Conservation (phyloP, 2,113 vertebrate species). For the Lates calcarifer region DNA sequence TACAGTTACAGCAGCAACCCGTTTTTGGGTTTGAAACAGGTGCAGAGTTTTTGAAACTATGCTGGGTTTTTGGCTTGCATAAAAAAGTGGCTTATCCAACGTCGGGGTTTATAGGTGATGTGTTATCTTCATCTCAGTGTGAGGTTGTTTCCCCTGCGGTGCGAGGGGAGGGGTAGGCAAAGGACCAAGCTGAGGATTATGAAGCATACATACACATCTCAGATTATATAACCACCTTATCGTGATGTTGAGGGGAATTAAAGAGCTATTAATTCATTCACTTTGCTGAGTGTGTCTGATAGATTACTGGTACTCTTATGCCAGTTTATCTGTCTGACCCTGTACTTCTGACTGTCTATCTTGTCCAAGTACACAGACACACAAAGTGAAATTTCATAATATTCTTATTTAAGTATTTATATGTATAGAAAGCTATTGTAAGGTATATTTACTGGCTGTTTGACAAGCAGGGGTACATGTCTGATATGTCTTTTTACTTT, state of each 20-base stretch:
- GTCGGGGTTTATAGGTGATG: conserved; percentile 1
- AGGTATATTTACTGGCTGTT: too few species aligned
- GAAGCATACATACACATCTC: conserved; percentile 28
- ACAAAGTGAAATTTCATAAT: neutral
- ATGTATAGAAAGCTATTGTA: too few species aligned
- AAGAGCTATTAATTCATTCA: conserved; percentile 49
- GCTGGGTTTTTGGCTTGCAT: neutral
- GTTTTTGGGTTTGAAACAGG: neutral
- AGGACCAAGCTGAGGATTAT: conserved; percentile 54
- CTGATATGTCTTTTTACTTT: too few species aligned
- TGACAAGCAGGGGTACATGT: too few species aligned
- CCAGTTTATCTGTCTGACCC: conserved; percentile 19
- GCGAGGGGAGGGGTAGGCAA: neutral
- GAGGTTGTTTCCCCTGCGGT: conserved; percentile 6
- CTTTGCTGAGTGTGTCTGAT: conserved; percentile 18
- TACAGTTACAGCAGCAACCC: neutral
- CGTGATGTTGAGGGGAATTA: conserved; percentile 55
- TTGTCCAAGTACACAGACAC: neutral
- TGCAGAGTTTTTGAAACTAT: neutral
- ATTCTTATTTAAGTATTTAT: neutral
- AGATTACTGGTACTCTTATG: conserved; percentile 44
- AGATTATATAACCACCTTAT: conserved; percentile 65
- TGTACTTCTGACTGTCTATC: neutral
- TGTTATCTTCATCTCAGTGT: conserved; percentile 20
- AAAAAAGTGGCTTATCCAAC: neutral